Conservation (phyloP, 2,888 invertebrate genomes). For the Margaritifera margaritifera region DNA sequence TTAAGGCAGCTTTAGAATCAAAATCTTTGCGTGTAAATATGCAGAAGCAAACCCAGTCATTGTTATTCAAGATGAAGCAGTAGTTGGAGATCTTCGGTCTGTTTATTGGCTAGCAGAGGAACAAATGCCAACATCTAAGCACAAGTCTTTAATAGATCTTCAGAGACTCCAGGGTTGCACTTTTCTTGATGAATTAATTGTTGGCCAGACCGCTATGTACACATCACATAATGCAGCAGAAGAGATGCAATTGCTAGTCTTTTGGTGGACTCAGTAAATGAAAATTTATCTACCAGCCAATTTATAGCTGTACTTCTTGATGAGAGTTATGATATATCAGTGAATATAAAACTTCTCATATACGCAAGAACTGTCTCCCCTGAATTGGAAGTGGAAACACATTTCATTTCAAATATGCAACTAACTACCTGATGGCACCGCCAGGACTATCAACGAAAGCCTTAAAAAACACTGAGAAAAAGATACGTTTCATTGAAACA, state of each 20-base stretch:
- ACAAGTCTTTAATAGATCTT: no score
- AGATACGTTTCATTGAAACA: background rate
- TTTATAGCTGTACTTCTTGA: conserved; percentile 9
- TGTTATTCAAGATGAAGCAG: no score
- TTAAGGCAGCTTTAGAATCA: no score
- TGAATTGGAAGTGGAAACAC: conserved; percentile 12
- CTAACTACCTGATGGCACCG: conserved; percentile 10
- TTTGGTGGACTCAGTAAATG: background rate
- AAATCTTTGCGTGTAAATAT: no score
- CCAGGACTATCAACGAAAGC: conserved; percentile 1
- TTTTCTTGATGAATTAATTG: no score
- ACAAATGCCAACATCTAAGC: no score
- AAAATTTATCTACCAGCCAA: conserved; percentile 4
- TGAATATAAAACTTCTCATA: conserved; percentile 3
- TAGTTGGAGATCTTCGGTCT: no score
- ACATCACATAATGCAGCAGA: conserved; percentile 8
- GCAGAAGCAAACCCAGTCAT: no score
- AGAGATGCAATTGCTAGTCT: conserved; percentile 10
- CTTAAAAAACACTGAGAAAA: background rate
- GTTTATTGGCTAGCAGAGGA: no score
- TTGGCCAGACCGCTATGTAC: background rate
- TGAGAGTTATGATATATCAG: conserved; percentile 16
- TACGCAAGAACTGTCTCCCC: conserved; percentile 1
- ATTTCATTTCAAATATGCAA: conserved; percentile 13
- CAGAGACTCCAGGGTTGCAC: conserved; percentile 1